These are phyloP conservation scores for Forbesichthys papilliferus DNA, from an alignment of 2,113 vertebrate species.

Conservation along the genomic window DNA sequence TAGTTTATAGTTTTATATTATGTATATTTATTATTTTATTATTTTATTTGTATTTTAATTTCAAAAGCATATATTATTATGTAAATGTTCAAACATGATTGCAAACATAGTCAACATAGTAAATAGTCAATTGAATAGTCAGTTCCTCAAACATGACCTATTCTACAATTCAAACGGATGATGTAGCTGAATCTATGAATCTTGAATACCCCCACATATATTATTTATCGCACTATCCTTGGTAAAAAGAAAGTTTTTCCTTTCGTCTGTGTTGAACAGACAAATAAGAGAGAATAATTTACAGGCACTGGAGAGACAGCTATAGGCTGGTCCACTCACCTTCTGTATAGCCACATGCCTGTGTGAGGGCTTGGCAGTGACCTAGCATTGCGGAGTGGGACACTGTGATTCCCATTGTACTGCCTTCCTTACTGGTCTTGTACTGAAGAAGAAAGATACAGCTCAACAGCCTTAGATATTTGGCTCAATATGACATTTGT, in stretches of 20 bases:
- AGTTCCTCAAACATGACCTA: no score
- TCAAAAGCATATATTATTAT: no score
- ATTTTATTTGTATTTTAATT: no score
- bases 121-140: no score
- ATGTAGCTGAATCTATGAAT: not conserved
- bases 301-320: not conserved
- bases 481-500: no score
- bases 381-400: conserved; percentile 88
- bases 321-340: conserved; percentile 73
- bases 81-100: no score
- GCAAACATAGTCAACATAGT: no score
- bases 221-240: not conserved
- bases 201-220: no score
- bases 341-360: conserved; percentile 92
- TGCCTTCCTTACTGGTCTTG: conserved; percentile 96
- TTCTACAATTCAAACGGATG: no score
- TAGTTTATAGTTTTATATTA: not conserved
- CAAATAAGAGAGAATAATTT: not conserved
- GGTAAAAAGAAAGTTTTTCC: not conserved
- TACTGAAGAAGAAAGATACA: conserved; percentile 77
- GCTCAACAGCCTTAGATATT: no score
- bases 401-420: conserved; percentile 90
- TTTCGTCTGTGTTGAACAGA: conserved; percentile 4
- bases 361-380: conserved; percentile 89
- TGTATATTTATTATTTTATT: not conserved